These are phyloP conservation scores for Knipowitschia caucasica DNA, from an alignment of 2,797 vertebrate species.

Conservation along the genomic window DNA sequence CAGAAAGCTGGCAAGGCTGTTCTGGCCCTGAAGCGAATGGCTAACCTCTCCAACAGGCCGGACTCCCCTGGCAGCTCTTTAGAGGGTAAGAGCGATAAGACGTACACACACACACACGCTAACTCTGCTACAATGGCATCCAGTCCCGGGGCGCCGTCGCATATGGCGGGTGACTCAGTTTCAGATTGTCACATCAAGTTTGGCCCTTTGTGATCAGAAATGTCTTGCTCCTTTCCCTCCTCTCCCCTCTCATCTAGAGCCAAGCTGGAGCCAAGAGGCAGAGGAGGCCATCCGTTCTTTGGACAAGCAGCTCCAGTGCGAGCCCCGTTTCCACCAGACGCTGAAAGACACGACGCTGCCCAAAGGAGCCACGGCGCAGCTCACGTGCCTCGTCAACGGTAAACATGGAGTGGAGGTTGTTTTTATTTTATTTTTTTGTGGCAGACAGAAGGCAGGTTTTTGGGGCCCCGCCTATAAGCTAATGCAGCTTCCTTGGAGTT, in stretches of 20 bases:
- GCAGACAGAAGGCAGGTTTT: too few relatives aligned
- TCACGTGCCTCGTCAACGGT: slow-evolving; percentile 76
- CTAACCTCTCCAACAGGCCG: slow-evolving; percentile 72
- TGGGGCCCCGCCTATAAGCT: too few relatives aligned
- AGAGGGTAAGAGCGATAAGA: slow-evolving; percentile 63
- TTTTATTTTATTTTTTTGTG: too few relatives aligned
- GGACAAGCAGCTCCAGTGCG: slow-evolving; percentile 65
- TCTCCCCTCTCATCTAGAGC: slow-evolving; percentile 59
- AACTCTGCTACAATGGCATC: slow-evolving; percentile 4
- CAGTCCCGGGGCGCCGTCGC: slow-evolving; percentile 35
- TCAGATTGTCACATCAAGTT: slow-evolving; percentile 65
- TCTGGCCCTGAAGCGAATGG: slow-evolving; percentile 82
- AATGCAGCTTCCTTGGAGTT: too few relatives aligned
- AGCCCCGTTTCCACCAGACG: slow-evolving; percentile 59
- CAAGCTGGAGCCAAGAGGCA: slow-evolving; percentile 69
- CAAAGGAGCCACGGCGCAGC: slow-evolving; percentile 53
- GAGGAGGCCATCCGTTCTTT: slow-evolving; percentile 65
- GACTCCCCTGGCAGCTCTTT: slow-evolving; percentile 59
- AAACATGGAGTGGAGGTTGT: slow-evolving; percentile 12
- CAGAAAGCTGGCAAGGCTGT: slow-evolving; percentile 84
- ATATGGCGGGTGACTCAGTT: slow-evolving; percentile 55
- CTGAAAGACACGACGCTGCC: slow-evolving; percentile 60
- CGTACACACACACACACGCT: not conserved
- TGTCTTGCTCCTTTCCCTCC: slow-evolving; percentile 27
- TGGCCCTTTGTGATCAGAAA: slow-evolving; percentile 53